Evolutionary conservation across 35 echinoderm and acorn worm species (phyloP), one percentile per base, ranked within the genome.

Genomic region (Diadema setosum): DNA sequence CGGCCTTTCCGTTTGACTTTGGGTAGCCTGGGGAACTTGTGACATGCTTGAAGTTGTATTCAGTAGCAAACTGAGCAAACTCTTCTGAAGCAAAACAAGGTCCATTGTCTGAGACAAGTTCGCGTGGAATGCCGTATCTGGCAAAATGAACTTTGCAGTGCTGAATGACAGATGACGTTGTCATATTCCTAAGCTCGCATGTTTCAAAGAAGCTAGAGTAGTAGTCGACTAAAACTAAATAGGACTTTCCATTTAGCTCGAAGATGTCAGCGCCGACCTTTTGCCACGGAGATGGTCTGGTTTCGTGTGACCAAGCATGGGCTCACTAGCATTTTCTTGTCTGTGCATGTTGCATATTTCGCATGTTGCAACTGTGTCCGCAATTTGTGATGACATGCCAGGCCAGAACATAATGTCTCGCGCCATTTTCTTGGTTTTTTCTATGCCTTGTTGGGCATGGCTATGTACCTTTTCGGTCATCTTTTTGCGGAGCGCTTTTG

Each of bases 1-100:
- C 85, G 9, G 65, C 90, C 70, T 96, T 92, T 14, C 94, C 85
- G 48, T 95, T 95, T 30, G 84, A 91, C 42, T 88, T 84, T 61
- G 89, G 84, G 45, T 80, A 80, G 16, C 75, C 35, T n/a, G 94
- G 90, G 0, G 85, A 88, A 56, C 61, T 85, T 2, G 86, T 96
- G 18, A 48, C 46, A 21, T 88, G 84, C 1, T 61, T 25, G 42
- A 92, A 83, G n/a, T 8, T 74, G 36, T 95, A 95, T 5, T 91
- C 42, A 9, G 49, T 39, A 2, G 84, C 39, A 26, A 96, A 96
- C 20, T 80, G 14, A 6, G 29, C 63, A 17, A 95, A 96, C 18
- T 96, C 89, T 18, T 58, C 7, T 5, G 89, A 91, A 45, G 63
- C 85, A 35, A 88, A 96, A 24, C 85, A 89, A 14, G 89, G 84